Conservation (phyloP, 2,113 vertebrate genomes). For the Apus apus region DNA sequence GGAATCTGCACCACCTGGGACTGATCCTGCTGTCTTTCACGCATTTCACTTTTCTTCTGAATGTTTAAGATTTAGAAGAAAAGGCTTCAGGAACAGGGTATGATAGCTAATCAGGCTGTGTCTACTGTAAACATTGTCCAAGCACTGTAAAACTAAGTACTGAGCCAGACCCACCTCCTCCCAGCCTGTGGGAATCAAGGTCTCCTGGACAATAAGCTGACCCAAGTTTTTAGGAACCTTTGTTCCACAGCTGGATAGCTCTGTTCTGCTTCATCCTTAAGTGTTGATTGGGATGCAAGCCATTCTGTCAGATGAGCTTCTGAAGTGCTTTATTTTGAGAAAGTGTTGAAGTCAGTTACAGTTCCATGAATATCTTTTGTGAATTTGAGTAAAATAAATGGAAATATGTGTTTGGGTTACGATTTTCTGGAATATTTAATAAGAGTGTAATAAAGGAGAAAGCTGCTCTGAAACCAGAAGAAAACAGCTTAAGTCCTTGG, state of each 20-base stretch:
- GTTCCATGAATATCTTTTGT: conserved; percentile 20
- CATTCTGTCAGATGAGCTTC: not conserved
- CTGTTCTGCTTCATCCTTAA: not conserved
- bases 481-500: not conserved
- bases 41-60: not conserved
- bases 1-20: not conserved
- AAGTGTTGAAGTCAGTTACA: not conserved
- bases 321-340: not conserved
- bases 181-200: not conserved
- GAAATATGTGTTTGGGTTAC: not conserved
- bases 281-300: not conserved
- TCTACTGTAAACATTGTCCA: not conserved
- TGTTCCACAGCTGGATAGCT: not conserved
- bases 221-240: not conserved
- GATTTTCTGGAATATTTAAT: not conserved
- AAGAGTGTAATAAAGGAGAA: not conserved
- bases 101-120: not conserved
- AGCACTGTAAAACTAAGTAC: not conserved
- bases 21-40: not conserved
- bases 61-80: not conserved
- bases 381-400: conserved; percentile 4
- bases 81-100: not conserved
- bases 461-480: not conserved
- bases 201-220: not conserved
- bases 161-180: not conserved